These are phyloP conservation scores for Pantelozetes paolii DNA, from an alignment of 2,888 invertebrate species.

Conservation along the genomic window DNA sequence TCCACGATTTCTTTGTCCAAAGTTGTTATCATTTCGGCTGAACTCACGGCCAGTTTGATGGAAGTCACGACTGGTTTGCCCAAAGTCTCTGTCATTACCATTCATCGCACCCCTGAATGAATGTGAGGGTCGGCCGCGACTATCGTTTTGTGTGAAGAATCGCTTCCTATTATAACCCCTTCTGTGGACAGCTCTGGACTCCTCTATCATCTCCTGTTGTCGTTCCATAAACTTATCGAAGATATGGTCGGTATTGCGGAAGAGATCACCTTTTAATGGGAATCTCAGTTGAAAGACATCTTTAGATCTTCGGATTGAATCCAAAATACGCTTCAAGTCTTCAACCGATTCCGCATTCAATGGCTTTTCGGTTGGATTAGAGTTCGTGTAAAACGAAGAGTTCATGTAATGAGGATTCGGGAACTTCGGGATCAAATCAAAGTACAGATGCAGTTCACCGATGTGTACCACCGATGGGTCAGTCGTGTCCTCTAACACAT, in stretches of 20 bases:
- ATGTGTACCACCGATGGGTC: not conserved
- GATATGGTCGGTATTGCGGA: not conserved
- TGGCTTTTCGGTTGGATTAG: not conserved
- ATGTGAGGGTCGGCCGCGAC: too few species aligned
- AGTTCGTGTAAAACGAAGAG: not conserved
- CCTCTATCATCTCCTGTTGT: not conserved
- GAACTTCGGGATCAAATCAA: not conserved
- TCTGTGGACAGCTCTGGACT: not conserved
- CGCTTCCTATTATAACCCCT: not conserved
- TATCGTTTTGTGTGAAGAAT: not conserved
- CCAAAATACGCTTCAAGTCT: not conserved
- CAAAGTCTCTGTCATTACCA: not conserved
- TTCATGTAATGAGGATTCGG: not conserved
- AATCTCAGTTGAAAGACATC: not conserved
- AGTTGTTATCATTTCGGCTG: not conserved
- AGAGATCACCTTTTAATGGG: not conserved
- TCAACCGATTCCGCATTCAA: not conserved
- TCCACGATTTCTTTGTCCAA: not conserved
- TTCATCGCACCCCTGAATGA: not conserved
- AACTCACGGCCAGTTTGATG: not conserved
- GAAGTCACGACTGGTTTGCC: not conserved
- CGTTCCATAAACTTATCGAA: slow-evolving; percentile 1
- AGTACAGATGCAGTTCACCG: not conserved
- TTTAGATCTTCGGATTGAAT: not conserved
- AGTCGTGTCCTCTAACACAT: not conserved